Base-by-base conservation (phyloP, 2,888 invertebrate species). In the Lepas anatifera region DNA sequence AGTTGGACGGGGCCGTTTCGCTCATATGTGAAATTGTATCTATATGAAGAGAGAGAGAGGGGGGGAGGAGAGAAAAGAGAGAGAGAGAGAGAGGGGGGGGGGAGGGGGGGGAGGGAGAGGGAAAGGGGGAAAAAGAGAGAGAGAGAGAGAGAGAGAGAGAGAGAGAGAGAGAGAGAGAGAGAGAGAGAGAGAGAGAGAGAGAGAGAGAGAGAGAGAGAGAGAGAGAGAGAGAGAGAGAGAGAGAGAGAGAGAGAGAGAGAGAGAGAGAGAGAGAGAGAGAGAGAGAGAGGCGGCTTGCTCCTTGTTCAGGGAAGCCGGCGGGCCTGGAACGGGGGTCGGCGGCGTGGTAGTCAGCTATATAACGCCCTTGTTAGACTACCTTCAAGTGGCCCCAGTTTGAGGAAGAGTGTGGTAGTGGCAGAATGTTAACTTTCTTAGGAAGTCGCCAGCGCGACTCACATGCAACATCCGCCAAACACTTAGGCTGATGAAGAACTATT, bases 261-360 rank as follows among this genome's bases (percentile, higher is more conserved):
- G 67, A 67, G 67, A 67, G 35, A 67, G 67, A 67, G 67, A 67
- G 67, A 67, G 8, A 37, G 39, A 37, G 67, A 37, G 35, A 67
- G 67, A 67, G 25, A 67, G 67, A 67, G 67, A 67, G 41, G 67
- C 3, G 7, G 22, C n/a, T n/a, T n/a, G n/a, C n/a, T n/a, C n/a
- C n/a, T n/a, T n/a, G n/a, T n/a, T n/a, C n/a, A n/a, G n/a, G n/a
- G n/a, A n/a, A n/a, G n/a, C n/a, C n/a, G n/a, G n/a, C n/a, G n/a
- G n/a, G n/a, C n/a, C n/a, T n/a, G n/a, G n/a, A n/a, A n/a, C n/a
- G n/a, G n/a, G n/a, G n/a, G n/a, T n/a, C n/a, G n/a, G n/a, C n/a
- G n/a, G n/a, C n/a, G n/a, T n/a, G n/a, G n/a, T n/a, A n/a, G n/a
- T n/a, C n/a, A n/a, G n/a, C n/a, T n/a, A n/a, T n/a, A n/a, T n/a